A percentile compares a stretch with the other conserved stretches of the same genome.
Evolutionary conservation across 2,797 vertebrate genomes (phyloP).

Genomic region (Coluber constrictor): DNA sequence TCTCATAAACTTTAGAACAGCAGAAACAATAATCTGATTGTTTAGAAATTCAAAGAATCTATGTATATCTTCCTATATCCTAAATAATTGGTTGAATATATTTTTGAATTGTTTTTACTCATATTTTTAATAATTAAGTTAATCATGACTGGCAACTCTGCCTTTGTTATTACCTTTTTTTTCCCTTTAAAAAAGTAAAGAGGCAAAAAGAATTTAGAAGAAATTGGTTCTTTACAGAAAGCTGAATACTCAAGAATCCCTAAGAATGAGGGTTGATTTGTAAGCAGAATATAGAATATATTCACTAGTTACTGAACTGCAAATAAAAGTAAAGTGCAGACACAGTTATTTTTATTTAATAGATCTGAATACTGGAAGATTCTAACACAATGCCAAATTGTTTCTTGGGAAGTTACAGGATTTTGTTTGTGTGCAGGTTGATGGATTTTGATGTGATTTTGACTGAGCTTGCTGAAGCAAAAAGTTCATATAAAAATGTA

Average conservation of each 20-base stretch:
- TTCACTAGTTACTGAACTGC: background rate
- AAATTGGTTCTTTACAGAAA: background rate
- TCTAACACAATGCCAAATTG: background rate
- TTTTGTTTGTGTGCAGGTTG: background rate
- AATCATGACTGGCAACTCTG: background rate
- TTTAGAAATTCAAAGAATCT: background rate
- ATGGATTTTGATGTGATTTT: slow-evolving; percentile 6
- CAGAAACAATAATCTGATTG: background rate
- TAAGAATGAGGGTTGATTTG: background rate
- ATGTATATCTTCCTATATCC: background rate
- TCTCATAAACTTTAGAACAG: background rate
- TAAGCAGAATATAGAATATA: background rate
- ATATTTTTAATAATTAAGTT: background rate
- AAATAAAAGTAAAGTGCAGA: background rate
- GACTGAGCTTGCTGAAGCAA: slow-evolving; percentile 7
- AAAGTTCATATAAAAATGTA: slow-evolving; percentile 8
- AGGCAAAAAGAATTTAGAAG: background rate
- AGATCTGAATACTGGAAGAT: background rate
- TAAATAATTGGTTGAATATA: background rate
- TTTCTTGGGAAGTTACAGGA: background rate
- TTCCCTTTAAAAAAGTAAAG: background rate
- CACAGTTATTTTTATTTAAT: background rate
- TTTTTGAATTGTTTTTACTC: background rate
- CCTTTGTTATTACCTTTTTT: background rate
- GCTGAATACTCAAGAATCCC: background rate